Percentiles rank a stretch among this genome's conserved stretches.
Evolutionary conservation across 1,140 invertebrate species (phyloP).

Genomic region (Berghia stephanieae): DNA sequence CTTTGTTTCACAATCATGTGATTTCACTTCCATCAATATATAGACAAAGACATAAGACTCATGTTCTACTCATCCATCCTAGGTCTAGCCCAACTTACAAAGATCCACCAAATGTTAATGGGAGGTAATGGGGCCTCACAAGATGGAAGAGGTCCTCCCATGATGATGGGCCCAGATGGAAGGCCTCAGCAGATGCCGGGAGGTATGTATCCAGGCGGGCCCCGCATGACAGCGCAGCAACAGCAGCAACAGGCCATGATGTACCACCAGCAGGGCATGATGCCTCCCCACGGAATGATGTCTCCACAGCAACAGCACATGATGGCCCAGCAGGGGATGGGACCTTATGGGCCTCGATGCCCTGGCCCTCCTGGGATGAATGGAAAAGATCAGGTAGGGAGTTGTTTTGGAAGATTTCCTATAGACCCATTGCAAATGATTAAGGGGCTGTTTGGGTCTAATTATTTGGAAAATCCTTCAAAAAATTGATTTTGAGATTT

Average conservation of each 20-base stretch:
- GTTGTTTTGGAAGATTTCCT: too few relatives aligned
- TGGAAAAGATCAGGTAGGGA: slow-evolving; percentile 53
- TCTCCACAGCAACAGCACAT: slow-evolving; percentile 48
- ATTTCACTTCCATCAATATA: too few relatives aligned
- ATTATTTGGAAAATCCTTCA: too few relatives aligned
- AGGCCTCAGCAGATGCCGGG: too few relatives aligned
- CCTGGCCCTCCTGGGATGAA: slow-evolving; percentile 39
- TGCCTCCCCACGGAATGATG: slow-evolving; percentile 51
- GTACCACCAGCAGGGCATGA: slow-evolving; percentile 47
- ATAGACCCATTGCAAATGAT: too few relatives aligned
- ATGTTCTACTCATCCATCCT: too few relatives aligned
- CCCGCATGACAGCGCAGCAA: slow-evolving; percentile 54
- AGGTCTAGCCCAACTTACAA: slow-evolving; percentile 29
- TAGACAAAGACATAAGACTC: too few relatives aligned
- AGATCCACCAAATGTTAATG: slow-evolving; percentile 35
- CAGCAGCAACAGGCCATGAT: slow-evolving; percentile 54
- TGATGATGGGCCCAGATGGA: slow-evolving; percentile 26
- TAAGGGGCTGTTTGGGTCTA: too few relatives aligned
- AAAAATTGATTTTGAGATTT: too few relatives aligned
- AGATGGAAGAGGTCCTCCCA: slow-evolving; percentile 16
- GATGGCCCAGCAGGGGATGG: slow-evolving; percentile 51
- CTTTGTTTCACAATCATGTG: too few relatives aligned
- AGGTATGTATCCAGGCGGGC: slow-evolving; percentile 47
- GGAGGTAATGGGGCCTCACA: slow-evolving; percentile 6
- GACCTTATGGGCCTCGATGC: slow-evolving; percentile 36